A percentile compares a stretch with the other conserved stretches of the same genome.
These are phyloP conservation scores for Carassius auratus DNA, from an alignment of 2,113 vertebrate genomes.

Conservation along the genomic window DNA sequence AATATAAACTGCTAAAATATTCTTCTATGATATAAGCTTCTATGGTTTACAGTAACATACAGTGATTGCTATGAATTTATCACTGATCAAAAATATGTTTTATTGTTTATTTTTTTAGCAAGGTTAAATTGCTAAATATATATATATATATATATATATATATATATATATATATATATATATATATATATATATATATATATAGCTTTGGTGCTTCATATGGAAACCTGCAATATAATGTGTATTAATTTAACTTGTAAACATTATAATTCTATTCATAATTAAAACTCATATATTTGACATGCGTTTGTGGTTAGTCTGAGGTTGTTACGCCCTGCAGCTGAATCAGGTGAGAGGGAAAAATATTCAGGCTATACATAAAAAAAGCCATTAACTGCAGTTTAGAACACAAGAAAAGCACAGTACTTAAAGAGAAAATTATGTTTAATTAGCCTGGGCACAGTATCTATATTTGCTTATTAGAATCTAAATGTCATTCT, in stretches of 20 bases:
- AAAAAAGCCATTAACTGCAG: neutral
- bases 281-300: neutral
- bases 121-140: no score
- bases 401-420: neutral
- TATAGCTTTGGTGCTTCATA: no score
- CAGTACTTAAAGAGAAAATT: neutral
- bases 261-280: neutral
- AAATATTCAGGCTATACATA: neutral
- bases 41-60: neutral
- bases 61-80: neutral
- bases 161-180: no score
- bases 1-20: neutral
- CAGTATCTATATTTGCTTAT: neutral
- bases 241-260: neutral
- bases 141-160: no score
- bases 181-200: no score
- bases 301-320: neutral
- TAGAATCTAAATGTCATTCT: neutral
- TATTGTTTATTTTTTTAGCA: neutral
- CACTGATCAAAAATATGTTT: neutral
- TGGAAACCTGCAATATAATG: neutral
- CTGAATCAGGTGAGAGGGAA: neutral
- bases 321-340: neutral
- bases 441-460: neutral
- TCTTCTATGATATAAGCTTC: no score